A percentile compares a stretch with the other conserved stretches of the same genome.
These are phyloP conservation scores for Timema cristinae DNA, from an alignment of 2,888 invertebrate genomes.

Conservation along the genomic window DNA sequence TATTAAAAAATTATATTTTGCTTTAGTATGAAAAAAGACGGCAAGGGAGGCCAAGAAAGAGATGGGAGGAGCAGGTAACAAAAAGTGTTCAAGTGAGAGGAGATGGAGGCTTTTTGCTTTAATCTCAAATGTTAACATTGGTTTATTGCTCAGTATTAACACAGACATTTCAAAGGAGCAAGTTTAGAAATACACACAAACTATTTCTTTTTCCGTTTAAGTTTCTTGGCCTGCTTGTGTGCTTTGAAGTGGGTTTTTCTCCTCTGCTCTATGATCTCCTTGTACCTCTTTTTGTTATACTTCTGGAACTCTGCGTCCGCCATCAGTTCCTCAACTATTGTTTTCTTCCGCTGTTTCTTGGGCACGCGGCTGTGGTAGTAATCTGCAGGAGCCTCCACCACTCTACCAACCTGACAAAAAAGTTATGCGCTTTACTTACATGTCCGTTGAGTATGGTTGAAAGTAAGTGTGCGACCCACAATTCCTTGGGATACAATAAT, in stretches of 20 bases:
- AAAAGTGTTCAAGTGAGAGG: no score
- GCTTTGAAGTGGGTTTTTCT: conserved; percentile 67
- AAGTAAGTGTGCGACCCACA: no score
- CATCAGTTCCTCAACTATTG: conserved; percentile 89
- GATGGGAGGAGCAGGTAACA: no score
- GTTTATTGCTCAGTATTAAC: not conserved
- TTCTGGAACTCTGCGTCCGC: conserved; percentile 82
- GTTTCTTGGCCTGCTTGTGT: conserved; percentile 59
- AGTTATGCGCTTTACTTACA: no score
- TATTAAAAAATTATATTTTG: no score
- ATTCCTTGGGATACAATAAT: no score
- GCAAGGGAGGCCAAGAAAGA: no score
- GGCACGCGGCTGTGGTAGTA: conserved; percentile 80
- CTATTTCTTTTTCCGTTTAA: conserved; percentile 62
- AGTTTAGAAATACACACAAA: no score
- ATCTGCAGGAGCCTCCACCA: conserved; percentile 81
- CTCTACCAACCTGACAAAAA: conserved; percentile 62
- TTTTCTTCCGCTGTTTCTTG: conserved; percentile 80
- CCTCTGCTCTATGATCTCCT: conserved; percentile 69
- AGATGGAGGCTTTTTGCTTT: no score
- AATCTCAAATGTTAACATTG: not conserved
- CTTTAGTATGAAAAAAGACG: no score
- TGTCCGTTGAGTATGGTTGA: no score
- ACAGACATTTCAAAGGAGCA: no score
- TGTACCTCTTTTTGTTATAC: conserved; percentile 70